Evolutionary conservation across 2,113 vertebrate species (phyloP), one percentile per base, ranked within the genome.

Genomic region (Sylvietta virens): DNA sequence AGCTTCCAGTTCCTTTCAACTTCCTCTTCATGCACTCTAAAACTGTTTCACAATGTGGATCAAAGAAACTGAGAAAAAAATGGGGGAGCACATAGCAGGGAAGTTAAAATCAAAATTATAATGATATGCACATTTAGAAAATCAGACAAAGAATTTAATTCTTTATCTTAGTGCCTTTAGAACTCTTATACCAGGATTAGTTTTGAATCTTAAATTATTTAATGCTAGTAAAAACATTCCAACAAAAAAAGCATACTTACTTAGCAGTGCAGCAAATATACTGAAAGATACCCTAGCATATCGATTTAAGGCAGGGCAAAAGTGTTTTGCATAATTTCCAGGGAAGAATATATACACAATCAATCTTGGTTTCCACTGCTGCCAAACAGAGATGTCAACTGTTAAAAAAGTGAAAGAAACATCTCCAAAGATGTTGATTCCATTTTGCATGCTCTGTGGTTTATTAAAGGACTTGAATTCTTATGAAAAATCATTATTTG

Each of bases 1-100:
- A 81, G 13, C 13, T 77, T 79, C 22, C 47, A 42, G 12, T 21
- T 92, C 12, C 18, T 33, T 84, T 74, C 54, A 74, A 7, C 30
- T 20, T 56, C 31, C 8, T 30, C 15, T 37, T 74, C 39, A 30
- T 35, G 15, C 6, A 51, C n/a, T 91, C 11, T 27, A 28, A 82
- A 87, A 65, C 9, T 51, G 30, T 15, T 60, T 37, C 33, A 54
- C 8, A 72, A 11, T n/a, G 13, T 0, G 4, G 80, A 67, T 58
- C 24, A 62, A 44, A 72, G 6, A 1, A 48, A 6, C 5, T 15
- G 4, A 15, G 51, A 15, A 56, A 40, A 27, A 42, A 30, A 39
- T 5, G 13, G 16, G 8, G 11, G 6, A n/a, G 9, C 31, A 7
- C 1, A 44, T 31, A 45, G 13, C 2, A 64, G 2, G 3, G 5